Percentiles rank a stretch among this genome's conserved stretches.
Evolutionary conservation across 2,113 vertebrate species (phyloP).

Genomic region (Mus musculus): GRCm39 chr16:33553001-33553500

Average conservation of each 20-base stretch:
- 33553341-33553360: neutral
- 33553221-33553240: neutral
- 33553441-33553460: constrained; percentile 7
- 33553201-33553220: neutral
- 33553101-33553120: constrained; percentile 52
- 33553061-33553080: neutral
- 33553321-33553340: neutral
- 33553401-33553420: constrained; percentile 20
- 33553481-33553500: constrained; percentile 22
- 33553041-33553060: neutral
- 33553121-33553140: constrained; percentile 39
- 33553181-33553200: constrained; percentile 37
- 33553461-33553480: neutral
- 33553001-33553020: constrained; percentile 18
- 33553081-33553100: constrained; percentile 61
- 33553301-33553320: neutral
- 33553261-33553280: neutral
- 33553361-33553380: neutral
- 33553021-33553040: neutral
- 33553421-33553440: constrained; percentile 4
- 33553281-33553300: neutral
- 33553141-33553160: constrained; percentile 30
- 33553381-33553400: constrained; percentile 44
- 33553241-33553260: neutral
- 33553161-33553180: constrained; percentile 28